phyloP scores from a whole-genome alignment of 2,113 vertebrate genomes.

The Oreotrochilus melanogaster region DNA sequence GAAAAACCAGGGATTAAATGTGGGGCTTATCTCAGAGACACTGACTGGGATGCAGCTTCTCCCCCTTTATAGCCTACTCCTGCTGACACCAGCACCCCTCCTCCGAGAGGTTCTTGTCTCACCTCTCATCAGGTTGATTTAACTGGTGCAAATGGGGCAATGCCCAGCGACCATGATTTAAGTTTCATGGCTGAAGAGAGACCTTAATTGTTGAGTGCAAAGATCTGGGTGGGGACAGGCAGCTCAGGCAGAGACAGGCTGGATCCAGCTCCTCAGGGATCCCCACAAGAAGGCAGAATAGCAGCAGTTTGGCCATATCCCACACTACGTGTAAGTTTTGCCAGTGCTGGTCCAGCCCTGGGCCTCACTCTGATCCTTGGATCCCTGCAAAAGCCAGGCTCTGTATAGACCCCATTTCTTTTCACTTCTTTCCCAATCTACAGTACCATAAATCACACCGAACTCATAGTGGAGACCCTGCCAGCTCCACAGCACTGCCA shows the following conservation, averaged over 20 bases:
- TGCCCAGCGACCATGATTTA: neutral
- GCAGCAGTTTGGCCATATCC: neutral
- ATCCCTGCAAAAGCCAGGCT: neutral
- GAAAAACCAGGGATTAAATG: neutral
- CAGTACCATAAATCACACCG: neutral
- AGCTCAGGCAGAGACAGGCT: neutral
- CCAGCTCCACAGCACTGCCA: neutral
- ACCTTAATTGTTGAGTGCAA: neutral
- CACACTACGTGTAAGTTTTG: neutral
- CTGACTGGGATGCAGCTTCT: neutral
- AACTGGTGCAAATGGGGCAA: rapidly evolving
- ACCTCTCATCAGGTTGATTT: neutral
- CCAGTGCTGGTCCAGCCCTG: rapidly evolving
- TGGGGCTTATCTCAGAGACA: neutral
- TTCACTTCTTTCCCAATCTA: neutral
- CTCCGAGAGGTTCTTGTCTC: neutral
- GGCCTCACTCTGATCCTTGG: neutral
- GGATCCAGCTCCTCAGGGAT: neutral
- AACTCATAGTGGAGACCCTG: rapidly evolving
- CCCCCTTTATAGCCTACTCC: neutral
- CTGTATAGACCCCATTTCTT: neutral
- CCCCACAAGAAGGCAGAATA: rapidly evolving
- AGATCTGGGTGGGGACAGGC: neutral
- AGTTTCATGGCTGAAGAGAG: neutral
- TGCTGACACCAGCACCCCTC: neutral